A percentile compares a stretch with the other conserved stretches of the same genome.
phyloP scores from a whole-genome alignment of 2,888 invertebrate species.

The Scaptomyza caliginosa region DNA sequence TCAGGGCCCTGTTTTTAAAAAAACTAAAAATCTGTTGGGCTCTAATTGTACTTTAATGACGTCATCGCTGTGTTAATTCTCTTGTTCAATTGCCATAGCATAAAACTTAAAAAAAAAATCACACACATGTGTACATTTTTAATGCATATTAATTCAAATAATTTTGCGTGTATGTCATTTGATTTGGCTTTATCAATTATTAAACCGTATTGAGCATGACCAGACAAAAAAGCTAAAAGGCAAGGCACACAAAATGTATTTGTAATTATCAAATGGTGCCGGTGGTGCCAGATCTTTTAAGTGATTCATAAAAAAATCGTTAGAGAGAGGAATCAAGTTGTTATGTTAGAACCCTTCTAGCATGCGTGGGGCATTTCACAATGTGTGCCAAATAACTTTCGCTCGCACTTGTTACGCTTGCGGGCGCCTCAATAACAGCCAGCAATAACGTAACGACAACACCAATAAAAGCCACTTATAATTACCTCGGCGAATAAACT shows the following conservation, averaged over 20 bases:
- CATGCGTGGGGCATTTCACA: slow-evolving; percentile 46
- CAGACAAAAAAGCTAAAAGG: slow-evolving; percentile 39
- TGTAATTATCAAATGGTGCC: slow-evolving; percentile 46
- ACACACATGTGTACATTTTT: neutral
- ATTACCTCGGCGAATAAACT: slow-evolving; percentile 62
- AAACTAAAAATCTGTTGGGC: neutral
- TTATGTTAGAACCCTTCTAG: slow-evolving; percentile 21
- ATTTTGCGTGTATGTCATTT: slow-evolving; percentile 28
- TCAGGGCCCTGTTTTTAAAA: slow-evolving; percentile 21
- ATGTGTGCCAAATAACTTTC: slow-evolving; percentile 60
- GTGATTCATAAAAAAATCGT: slow-evolving; percentile 40
- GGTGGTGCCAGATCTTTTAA: slow-evolving; percentile 7
- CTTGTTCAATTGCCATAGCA: slow-evolving; percentile 1
- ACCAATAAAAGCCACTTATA: slow-evolving; percentile 63
- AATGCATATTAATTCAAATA: slow-evolving; percentile 31
- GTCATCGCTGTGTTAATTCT: slow-evolving; percentile 27
- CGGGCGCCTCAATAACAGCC: slow-evolving; percentile 22
- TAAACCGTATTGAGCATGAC: slow-evolving; percentile 65
- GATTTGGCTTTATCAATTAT: slow-evolving; percentile 60
- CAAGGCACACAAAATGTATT: neutral
- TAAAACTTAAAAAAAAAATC: neutral
- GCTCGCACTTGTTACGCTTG: slow-evolving; percentile 53
- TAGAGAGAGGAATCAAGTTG: slow-evolving; percentile 7
- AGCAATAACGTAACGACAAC: slow-evolving; percentile 26
- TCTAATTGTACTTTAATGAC: slow-evolving; percentile 32